Base-by-base conservation (phyloP, 2,888 invertebrate species). In the Scaptomyza polygonia region DNA sequence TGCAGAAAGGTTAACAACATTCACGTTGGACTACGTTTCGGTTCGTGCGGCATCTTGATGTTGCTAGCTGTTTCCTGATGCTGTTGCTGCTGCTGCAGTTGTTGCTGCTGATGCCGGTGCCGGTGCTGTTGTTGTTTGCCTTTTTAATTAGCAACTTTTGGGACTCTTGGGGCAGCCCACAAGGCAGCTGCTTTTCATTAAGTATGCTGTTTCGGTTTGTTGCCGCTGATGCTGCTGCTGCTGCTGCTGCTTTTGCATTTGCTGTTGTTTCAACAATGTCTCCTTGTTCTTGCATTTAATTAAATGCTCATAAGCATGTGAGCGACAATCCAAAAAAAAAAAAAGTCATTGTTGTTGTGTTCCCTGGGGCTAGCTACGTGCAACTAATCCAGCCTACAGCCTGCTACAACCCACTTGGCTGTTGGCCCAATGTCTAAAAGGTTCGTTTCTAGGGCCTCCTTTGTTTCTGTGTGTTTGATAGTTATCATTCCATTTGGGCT, bases 291-390 rank as follows among this genome's bases (percentile, higher is more conserved):
- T 83, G 83, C 84, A 88, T 85, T 85, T 85, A 88, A 88, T 85
- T 88, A 88, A 88, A 85, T 79, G 81, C 88, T 85, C 85, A 85
- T 85, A 88, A 88, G 85, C 85, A 88, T 86, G 78, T 78, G 72
- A 86, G 77, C 67, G 53, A 72, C 54, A 49, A 66, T 58, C 64
- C 81, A 86, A 79, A 72, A 70, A 75, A 57, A 86, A 79, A 72
- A 70, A 75, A 57, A 83, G 86, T 75, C 82, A 82, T 87, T 76
- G 81, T 80, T 84, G 63, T 57, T 43, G 62, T n/a, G n/a, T n/a
- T 68, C 74, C 72, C 72, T 67, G 47, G 49, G 77, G 77, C 73
- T 16, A 45, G 77, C 73, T 16, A 45, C 55, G 14, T 32, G 18
- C 58, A 29, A 18, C 53, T 64, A 30, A 29, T 42, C 18, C 47